Evolutionary conservation across 2,797 vertebrate species (phyloP).

Genomic region (Lacerta bilineata): DNA sequence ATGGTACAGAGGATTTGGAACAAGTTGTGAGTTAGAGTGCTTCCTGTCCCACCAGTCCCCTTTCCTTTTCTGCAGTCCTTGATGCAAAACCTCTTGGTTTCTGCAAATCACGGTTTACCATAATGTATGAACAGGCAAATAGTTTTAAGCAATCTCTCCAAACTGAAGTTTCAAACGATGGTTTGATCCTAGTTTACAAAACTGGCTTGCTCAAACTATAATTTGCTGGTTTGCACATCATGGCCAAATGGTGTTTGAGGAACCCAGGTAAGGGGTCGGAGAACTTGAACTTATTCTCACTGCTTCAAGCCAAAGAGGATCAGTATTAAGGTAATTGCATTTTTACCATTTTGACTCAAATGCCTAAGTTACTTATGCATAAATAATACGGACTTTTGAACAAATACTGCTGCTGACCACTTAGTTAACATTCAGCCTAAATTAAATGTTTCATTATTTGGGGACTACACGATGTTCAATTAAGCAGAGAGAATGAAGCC

Average conservation of each 20-base stretch:
- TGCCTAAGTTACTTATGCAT: not conserved
- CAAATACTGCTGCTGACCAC: not conserved
- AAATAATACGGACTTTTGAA: not conserved
- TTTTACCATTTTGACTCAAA: not conserved
- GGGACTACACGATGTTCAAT: not conserved
- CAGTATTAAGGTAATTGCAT: constrained; percentile 2
- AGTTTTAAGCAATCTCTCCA: not conserved
- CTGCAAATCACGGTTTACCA: not conserved
- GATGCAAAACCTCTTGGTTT: not conserved
- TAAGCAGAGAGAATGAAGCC: constrained; percentile 5
- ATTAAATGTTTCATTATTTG: constrained; percentile 11
- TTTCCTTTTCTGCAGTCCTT: not conserved
- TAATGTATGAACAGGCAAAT: not conserved
- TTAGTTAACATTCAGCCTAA: constrained; percentile 37
- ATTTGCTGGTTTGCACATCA: not conserved
- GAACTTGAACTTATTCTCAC: not conserved
- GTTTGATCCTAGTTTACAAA: not conserved
- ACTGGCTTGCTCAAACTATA: not conserved
- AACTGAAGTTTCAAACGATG: not conserved
- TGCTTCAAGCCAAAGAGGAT: not conserved
- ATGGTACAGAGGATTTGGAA: not conserved
- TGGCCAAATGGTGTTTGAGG: not conserved
- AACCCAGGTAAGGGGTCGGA: not conserved
- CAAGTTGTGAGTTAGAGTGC: not conserved
- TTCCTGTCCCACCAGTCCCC: not conserved